Evolutionary conservation across 2,888 invertebrate genomes (phyloP).

Genomic region (Plagodis dolabraria): DNA sequence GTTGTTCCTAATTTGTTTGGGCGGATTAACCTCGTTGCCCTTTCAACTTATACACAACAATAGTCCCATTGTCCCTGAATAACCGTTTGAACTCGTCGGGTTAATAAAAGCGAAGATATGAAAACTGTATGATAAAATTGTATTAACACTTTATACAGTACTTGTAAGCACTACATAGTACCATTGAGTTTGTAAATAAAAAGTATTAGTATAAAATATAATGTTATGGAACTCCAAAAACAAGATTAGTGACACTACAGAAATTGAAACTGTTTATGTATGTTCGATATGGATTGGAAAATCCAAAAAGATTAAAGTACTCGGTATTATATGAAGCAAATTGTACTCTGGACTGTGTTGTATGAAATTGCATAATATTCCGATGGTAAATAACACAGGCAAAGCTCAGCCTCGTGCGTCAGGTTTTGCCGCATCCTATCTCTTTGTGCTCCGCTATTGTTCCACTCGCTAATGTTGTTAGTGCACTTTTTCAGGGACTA

Average conservation of each 20-base stretch:
- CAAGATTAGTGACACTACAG: no score
- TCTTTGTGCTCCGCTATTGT: constrained; percentile 79
- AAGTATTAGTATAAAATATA: no score
- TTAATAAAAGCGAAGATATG: constrained; percentile 31
- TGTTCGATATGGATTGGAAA: neutral
- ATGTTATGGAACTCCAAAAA: no score
- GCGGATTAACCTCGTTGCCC: constrained; percentile 75
- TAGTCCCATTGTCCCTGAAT: constrained; percentile 66
- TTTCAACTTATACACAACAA: constrained; percentile 67
- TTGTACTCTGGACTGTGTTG: neutral
- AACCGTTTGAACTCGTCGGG: constrained; percentile 52
- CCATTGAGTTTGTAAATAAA: no score
- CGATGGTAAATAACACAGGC: constrained; percentile 37
- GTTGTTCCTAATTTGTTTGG: constrained; percentile 83
- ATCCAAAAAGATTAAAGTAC: neutral
- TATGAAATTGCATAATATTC: constrained; percentile 18
- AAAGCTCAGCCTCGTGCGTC: constrained; percentile 46
- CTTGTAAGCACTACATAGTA: no score
- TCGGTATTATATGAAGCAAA: no score
- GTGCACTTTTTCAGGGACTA: constrained; percentile 83
- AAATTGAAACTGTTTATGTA: no score
- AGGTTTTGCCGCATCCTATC: constrained; percentile 62
- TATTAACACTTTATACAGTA: no score
- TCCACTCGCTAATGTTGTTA: constrained; percentile 82
- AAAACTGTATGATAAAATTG: constrained; percentile 2